Evolutionary conservation across 2,797 vertebrate species (phyloP), one percentile per base, ranked within the genome.

Genomic region (Hemibagrus guttatus): DNA sequence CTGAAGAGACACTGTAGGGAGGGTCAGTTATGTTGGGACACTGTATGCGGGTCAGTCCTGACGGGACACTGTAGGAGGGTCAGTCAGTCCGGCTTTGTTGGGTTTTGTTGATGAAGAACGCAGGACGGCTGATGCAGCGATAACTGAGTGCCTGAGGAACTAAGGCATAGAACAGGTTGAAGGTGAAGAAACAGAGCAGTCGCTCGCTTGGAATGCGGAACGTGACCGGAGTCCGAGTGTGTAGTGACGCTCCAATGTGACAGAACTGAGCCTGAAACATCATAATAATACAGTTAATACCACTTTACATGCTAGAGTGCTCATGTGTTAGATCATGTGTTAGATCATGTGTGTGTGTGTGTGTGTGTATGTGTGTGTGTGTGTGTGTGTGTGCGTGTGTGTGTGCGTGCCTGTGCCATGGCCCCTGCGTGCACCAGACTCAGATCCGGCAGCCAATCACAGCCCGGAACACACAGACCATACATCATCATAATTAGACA

Each of bases 201-300:
- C 94, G 93, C 63, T 95, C 95, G 87, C 96, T 94, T 2, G 98
- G 97, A 56, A 98, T 97, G 94, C 98, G 94, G 96, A 97, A 97
- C 90, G 95, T 94, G 91, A 98, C 98, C 4, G 98, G 97, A 0
- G 98, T 99, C 93, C 97, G 95, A 56, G 97, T 98, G 91, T 99
- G 98, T 84, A 98, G 96, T 88, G 98, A 99, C 9, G 97, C 97
- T 56, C 97, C 97, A 4, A 97, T 97, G 88, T 98, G 97, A 91
- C 96, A 96, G 92, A 98, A 99, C 90, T 99, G 98, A 87, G 97
- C 97, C 98, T 99, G 95, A 87, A 85, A 54, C 19, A 17, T 11
- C 31, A 76, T 49, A 76, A 31, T 31, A 4, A 9, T 52, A 16
- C 46, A 11, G 52, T 52, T 49, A 49, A n/a, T 46, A 14, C 11